Conservation (phyloP, 2,888 invertebrate genomes). For the Leptinotarsa haldemani region DNA sequence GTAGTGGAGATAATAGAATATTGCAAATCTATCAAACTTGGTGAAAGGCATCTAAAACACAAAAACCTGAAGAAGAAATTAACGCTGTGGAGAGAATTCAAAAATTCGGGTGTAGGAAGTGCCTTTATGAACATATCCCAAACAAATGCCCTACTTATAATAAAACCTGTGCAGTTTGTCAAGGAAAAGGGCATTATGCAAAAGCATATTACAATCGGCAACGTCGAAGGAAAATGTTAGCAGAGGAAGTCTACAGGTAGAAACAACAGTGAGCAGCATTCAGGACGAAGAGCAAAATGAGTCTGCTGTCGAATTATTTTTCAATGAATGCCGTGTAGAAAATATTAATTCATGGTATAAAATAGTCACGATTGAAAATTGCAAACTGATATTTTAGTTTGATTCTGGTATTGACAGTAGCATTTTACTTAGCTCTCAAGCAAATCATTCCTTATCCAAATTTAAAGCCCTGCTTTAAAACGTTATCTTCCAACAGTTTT, state of each 20-base stretch:
- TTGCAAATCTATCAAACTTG: conserved; percentile 11
- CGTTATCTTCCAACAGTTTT: too few relatives aligned
- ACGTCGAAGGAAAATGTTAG: neutral
- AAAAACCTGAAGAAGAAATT: conserved; percentile 19
- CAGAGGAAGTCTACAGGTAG: neutral
- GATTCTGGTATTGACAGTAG: neutral
- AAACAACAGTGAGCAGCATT: neutral
- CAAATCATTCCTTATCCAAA: neutral
- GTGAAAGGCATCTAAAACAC: neutral
- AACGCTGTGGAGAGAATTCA: conserved; percentile 6
- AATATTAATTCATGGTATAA: too few relatives aligned
- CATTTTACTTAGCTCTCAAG: neutral
- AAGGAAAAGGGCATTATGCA: conserved; percentile 1
- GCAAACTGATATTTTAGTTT: too few relatives aligned
- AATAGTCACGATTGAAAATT: too few relatives aligned
- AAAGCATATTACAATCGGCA: neutral
- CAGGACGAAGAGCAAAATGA: too few relatives aligned
- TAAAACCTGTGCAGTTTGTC: neutral
- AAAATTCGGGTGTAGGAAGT: conserved; percentile 18
- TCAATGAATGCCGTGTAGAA: too few relatives aligned
- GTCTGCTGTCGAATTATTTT: too few relatives aligned
- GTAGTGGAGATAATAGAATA: neutral
- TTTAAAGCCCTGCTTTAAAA: neutral
- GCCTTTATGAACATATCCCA: conserved; percentile 11
- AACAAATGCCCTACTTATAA: conserved; percentile 22